Evolutionary conservation across 2,797 vertebrate genomes (phyloP), one percentile per base, ranked within the genome.

Genomic region (Australoheros facetus): DNA sequence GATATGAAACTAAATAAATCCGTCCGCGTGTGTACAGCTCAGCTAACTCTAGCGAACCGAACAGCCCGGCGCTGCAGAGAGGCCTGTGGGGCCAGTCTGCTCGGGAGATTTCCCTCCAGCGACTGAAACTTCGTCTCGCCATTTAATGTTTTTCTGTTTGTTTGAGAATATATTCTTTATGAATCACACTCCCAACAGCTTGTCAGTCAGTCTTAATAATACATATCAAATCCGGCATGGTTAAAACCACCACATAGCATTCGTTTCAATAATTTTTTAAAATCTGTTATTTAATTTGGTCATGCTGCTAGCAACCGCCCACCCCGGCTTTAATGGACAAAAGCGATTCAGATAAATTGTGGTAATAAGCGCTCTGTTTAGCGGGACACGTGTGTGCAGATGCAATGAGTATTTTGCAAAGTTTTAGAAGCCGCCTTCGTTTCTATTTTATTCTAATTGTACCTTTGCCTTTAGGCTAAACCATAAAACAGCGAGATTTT

Each of bases 81-180:
- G 91, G 89, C 89, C 89, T 21, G 75, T 10, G 17, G 71, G 19
- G 23, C 79, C 10, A 12, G 23, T 81, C 76, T 57, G 69, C 45
- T 73, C 60, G 54, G 77, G 70, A 81, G 58, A 37, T 64, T 82
- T 48, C 62, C 51, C 26, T 45, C 0, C 0, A 19, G 70, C 30
- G 3, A 6, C 53, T 5, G 16, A 42, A 42, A 78, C 64, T 6
- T 3, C 58, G 2, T 53, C 13, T 1, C 1, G 0, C 14, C 13
- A 1, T 79, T 73, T 16, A 60, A 21, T 1, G 5, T 2, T 39
- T 5, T 3, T n/a, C 12, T 23, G 1, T 12, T 1, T n/a, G 1
- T 70, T 0, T 28, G 0, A 4, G 1, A 2, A 5, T 4, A 1
- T 2, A 0, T 0, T 1, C 0, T 4, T 3, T 7, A n/a, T 11